Conservation (phyloP, 2,113 vertebrate genomes). For the Ictidomys tridecemlineatus region DNA sequence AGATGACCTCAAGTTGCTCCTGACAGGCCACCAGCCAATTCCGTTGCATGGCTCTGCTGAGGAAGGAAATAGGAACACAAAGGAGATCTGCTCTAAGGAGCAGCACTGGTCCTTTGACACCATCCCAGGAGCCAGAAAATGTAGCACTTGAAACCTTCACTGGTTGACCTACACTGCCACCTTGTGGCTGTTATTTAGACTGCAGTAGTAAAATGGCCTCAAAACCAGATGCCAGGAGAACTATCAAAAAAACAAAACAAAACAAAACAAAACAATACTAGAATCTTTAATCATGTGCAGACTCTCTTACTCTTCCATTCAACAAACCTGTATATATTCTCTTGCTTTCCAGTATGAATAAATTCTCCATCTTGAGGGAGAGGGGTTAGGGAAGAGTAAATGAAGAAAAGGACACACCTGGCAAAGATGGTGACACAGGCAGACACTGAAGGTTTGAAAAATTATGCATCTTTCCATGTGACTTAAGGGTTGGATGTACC, state of each 20-base stretch:
- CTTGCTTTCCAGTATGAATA: neutral
- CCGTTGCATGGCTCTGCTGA: neutral
- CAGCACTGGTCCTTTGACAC: neutral
- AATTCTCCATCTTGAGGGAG: neutral
- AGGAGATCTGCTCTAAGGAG: neutral
- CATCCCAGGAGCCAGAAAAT: neutral
- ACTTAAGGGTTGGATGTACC: neutral
- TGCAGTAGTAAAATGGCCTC: neutral
- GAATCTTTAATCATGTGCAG: neutral
- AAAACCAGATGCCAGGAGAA: neutral
- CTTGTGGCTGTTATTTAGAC: slow-evolving; percentile 68
- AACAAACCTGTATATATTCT: neutral
- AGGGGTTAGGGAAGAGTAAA: no score
- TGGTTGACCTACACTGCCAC: slow-evolving; percentile 76
- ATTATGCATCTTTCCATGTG: neutral
- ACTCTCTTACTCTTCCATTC: neutral
- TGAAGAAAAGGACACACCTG: neutral
- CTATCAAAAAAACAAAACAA: no score
- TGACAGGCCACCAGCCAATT: neutral
- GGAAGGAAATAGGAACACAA: neutral
- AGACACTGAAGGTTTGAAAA: neutral
- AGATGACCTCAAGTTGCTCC: neutral
- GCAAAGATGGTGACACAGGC: neutral
- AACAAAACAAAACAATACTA: no score
- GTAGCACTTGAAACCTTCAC: rapidly evolving